Conservation (phyloP, 2,113 vertebrate genomes). For the Ceyx cyanopectus region DNA sequence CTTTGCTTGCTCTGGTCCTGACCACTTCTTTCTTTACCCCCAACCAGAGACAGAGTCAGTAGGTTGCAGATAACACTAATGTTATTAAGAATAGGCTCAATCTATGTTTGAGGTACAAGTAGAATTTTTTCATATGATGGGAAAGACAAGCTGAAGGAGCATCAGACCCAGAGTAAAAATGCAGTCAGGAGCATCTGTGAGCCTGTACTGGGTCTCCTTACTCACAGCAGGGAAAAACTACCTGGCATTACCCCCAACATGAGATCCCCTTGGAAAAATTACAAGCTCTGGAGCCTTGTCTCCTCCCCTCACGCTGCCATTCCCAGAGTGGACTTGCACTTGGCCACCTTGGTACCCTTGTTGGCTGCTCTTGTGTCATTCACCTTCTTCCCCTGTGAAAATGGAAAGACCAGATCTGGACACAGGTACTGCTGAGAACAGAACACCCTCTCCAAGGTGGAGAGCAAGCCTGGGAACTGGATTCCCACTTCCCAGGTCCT, state of each 20-base stretch:
- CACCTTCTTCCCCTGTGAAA: neutral
- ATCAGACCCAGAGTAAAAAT: neutral
- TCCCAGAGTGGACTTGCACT: neutral
- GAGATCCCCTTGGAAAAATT: neutral
- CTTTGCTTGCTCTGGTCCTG: neutral
- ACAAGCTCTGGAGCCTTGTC: neutral
- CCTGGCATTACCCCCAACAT: neutral
- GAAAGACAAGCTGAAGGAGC: neutral
- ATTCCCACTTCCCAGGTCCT: neutral
- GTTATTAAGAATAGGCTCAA: neutral
- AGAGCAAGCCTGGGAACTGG: neutral
- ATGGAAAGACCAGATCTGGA: neutral
- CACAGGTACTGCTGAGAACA: neutral
- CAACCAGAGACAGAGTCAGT: neutral
- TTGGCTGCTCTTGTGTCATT: fast-evolving
- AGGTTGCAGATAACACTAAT: neutral
- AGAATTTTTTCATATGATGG: neutral
- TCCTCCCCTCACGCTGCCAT: fast-evolving
- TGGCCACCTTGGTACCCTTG: neutral
- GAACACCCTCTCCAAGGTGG: neutral
- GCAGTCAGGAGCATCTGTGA: neutral
- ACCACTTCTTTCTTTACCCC: neutral
- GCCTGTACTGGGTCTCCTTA: neutral
- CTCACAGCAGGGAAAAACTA: neutral
- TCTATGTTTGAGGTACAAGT: neutral